Evolutionary conservation across 1,140 invertebrate genomes (phyloP).

Genomic region (Zaprionus ornatus): DNA sequence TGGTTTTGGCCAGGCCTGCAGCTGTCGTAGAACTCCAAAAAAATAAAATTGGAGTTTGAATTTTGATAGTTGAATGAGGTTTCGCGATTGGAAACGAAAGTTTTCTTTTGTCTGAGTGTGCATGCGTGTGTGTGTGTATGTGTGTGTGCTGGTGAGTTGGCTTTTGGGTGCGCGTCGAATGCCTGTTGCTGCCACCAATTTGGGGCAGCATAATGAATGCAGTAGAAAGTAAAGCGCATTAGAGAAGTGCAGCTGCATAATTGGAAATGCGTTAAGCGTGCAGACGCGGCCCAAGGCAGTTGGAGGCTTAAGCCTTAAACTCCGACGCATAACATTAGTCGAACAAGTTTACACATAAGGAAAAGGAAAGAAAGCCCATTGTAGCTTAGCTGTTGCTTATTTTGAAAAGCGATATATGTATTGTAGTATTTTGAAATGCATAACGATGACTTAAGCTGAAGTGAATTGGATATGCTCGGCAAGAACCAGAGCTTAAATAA

Average conservation of each 20-base stretch:
- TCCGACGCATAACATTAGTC: neutral
- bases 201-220: slow-evolving; percentile 1
- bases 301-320: neutral
- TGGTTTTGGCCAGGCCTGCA: slow-evolving; percentile 35
- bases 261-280: slow-evolving; percentile 55
- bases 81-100: slow-evolving; percentile 64
- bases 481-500: too few relatives aligned
- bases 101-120: slow-evolving; percentile 36
- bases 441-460: too few relatives aligned
- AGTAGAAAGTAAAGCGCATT: slow-evolving; percentile 71
- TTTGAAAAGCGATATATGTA: too few relatives aligned
- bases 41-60: neutral
- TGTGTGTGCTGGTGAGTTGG: neutral
- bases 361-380: neutral
- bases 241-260: slow-evolving; percentile 58
- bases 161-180: slow-evolving; percentile 32
- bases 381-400: neutral
- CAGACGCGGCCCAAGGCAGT: slow-evolving; percentile 37
- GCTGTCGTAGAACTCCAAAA: slow-evolving; percentile 38
- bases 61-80: slow-evolving; percentile 32
- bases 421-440: too few relatives aligned
- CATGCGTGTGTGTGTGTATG: neutral
- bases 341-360: neutral
- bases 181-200: slow-evolving; percentile 34
- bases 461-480: too few relatives aligned